A percentile compares a stretch with the other conserved stretches of the same genome.
phyloP scores from a whole-genome alignment of 2,888 invertebrate genomes.

The Hipparchia sbordonii region DNA sequence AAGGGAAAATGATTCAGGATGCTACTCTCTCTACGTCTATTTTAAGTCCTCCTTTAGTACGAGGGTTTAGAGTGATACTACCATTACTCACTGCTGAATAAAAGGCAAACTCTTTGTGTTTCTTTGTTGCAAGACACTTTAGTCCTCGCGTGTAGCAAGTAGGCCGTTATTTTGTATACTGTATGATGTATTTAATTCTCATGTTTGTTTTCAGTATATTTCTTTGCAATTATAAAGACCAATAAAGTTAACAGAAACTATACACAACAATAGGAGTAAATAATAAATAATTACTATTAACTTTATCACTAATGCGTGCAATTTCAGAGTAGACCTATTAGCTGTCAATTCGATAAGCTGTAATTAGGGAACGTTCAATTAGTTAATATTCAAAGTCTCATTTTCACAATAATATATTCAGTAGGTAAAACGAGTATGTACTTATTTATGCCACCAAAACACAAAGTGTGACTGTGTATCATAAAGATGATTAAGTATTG shows the following conservation, averaged over 20 bases:
- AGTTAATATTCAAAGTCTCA: neutral
- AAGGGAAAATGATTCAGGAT: slow-evolving; percentile 26
- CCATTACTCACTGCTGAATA: slow-evolving; percentile 37
- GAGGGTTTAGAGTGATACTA: slow-evolving; percentile 36
- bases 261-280: too few species aligned
- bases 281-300: neutral
- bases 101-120: slow-evolving; percentile 40
- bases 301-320: neutral
- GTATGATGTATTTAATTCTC: slow-evolving; percentile 29
- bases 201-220: slow-evolving; percentile 9
- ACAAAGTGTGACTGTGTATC: neutral
- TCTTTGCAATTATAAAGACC: neutral
- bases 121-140: slow-evolving; percentile 36
- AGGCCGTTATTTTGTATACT: slow-evolving; percentile 25
- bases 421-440: neutral
- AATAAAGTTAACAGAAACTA: neutral
- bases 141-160: slow-evolving; percentile 29
- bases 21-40: slow-evolving; percentile 28
- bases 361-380: neutral
- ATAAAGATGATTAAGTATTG: too few species aligned
- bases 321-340: neutral
- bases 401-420: neutral
- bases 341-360: neutral
- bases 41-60: slow-evolving; percentile 33
- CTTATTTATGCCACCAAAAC: neutral